phyloP scores from a whole-genome alignment of 2,113 vertebrate genomes.

The Siniperca chuatsi region DNA sequence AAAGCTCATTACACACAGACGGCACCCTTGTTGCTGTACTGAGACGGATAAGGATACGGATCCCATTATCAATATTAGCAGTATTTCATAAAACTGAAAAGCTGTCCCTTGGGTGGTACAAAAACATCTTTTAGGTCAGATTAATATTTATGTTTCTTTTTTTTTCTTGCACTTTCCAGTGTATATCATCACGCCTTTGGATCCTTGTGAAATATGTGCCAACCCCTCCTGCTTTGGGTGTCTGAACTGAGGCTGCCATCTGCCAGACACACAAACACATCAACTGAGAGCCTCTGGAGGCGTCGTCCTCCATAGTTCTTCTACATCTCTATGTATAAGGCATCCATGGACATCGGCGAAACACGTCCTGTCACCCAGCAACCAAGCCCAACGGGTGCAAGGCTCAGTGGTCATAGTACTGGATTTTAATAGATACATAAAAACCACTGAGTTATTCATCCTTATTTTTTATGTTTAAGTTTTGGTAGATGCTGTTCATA shows the following conservation, averaged over 20 bases:
- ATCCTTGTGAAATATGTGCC: conserved; percentile 86
- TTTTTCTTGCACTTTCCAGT: conserved; percentile 67
- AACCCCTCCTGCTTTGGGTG: conserved; percentile 86
- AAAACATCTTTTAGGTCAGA: conserved; percentile 9
- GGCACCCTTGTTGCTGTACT: neutral
- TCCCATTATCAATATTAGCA: conserved; percentile 27
- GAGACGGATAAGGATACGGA: neutral
- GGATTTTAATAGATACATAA: conserved; percentile 13
- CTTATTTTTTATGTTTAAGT: neutral
- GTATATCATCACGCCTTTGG: conserved; percentile 63
- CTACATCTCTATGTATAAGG: conserved; percentile 2
- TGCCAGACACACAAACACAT: conserved; percentile 11
- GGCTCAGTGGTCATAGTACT: neutral
- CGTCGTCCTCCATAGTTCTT: neutral
- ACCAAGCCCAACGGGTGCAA: neutral
- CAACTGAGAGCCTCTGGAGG: neutral
- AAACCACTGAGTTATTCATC: neutral
- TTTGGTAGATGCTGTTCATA: neutral
- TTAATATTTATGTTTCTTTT: conserved; percentile 11
- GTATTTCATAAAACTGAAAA: neutral
- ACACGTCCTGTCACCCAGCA: neutral
- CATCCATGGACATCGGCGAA: neutral
- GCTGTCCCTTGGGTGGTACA: too few relatives aligned
- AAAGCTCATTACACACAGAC: conserved; percentile 13
- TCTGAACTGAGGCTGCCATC: conserved; percentile 58